Evolutionary conservation across 1,140 invertebrate genomes (phyloP), one percentile per base, ranked within the genome.

Genomic region (Lordiphosa stackelbergi): DNA sequence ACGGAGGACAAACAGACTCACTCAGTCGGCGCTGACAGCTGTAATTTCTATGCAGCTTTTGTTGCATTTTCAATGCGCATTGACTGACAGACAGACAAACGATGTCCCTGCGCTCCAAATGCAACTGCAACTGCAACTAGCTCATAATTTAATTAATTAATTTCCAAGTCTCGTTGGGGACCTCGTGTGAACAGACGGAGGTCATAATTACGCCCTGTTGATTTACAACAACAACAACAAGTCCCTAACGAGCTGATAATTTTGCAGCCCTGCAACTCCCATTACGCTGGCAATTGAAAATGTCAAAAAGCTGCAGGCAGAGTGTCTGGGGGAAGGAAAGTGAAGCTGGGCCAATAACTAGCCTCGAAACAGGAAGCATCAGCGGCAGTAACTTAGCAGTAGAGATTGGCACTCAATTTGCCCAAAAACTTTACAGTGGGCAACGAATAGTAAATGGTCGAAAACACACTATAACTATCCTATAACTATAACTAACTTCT

Each of bases 111-210:
- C 42, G 38, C 22, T 22, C 34, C 52, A 22, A 35, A 35, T 19
- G 35, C 22, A 24, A 24, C 37, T 19, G 35, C 22, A 24, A 24
- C 35, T 62, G 46, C 59, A 51, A 65, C 59, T 56, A 55, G 59
- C 59, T 75, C 52, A 83, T 81, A 81, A 81, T 83, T 81, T 83
- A 81, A 81, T 81, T 81, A 81, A 75, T 81, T 83, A 69, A 83
- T 71, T 81, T 75, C 62, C 48, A 71, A 75, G 4, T 51, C 31
- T 9, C 5, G 41, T 41, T 31, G 28, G 28, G 28, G 28, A 31
- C 7, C 7, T 40, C 16, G 35, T 36, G 45, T 31, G 19, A 36
- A 46, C 55, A 43, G 48, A 31, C 53, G 47, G 57, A 40, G 46
- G 46, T 49, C 63, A 60, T 81, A 79, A 81, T 79, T 79, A 75